phyloP scores from a whole-genome alignment of 1,140 invertebrate genomes.

The Homalodisca vitripennis region DNA sequence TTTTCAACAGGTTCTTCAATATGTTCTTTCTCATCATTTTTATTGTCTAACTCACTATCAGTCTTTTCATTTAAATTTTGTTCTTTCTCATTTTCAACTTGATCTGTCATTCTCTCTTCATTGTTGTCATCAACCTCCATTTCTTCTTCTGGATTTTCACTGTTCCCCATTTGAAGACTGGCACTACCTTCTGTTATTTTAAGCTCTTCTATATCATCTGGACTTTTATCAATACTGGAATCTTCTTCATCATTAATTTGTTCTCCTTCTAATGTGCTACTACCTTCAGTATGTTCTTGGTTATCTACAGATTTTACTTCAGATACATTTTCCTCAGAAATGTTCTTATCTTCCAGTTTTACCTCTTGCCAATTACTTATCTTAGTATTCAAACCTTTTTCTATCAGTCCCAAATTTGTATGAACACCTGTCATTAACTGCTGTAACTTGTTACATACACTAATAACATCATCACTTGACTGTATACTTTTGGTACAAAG shows the following conservation, averaged over 20 bases:
- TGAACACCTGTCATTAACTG: background rate
- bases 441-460: background rate
- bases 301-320: background rate
- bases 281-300: background rate
- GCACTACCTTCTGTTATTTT: background rate
- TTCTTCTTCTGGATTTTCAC: constrained; percentile 21
- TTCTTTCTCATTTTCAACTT: background rate
- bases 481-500: background rate
- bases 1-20: constrained; percentile 5
- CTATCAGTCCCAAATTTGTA: background rate
- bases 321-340: background rate
- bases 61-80: constrained; percentile 12
- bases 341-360: background rate
- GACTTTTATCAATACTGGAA: background rate
- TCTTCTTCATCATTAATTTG: background rate
- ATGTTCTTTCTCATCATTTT: constrained; percentile 12
- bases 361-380: background rate
- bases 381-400: background rate
- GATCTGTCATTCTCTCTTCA: background rate
- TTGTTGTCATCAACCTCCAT: background rate
- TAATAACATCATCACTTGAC: background rate
- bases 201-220: background rate
- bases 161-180: constrained; percentile 6
- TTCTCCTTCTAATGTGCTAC: background rate
- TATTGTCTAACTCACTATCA: constrained; percentile 5